phyloP scores from a whole-genome alignment of 1,140 invertebrate genomes.

The Physella acuta region DNA sequence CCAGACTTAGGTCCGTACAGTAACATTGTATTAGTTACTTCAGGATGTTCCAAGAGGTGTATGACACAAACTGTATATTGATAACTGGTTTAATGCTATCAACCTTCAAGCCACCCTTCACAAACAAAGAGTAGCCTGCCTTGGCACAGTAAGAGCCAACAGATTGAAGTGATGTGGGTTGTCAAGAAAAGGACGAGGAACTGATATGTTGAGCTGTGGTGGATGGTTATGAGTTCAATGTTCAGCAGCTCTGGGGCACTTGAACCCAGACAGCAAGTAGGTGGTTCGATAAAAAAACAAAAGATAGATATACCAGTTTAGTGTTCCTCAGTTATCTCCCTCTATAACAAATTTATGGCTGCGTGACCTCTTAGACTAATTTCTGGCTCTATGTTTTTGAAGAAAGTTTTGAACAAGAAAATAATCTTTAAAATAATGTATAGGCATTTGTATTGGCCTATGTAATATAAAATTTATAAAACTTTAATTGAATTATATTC shows the following conservation, averaged over 20 bases:
- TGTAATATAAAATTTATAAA: too few relatives aligned
- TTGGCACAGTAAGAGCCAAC: constrained; percentile 33
- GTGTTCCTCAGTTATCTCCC: constrained; percentile 49
- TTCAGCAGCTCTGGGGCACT: constrained; percentile 29
- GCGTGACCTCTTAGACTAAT: constrained; percentile 49
- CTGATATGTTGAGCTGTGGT: not conserved
- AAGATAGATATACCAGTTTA: constrained; percentile 45
- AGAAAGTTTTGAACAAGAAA: too few relatives aligned
- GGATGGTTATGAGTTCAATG: constrained; percentile 2
- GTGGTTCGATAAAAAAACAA: constrained; percentile 33
- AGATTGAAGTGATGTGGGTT: constrained; percentile 22
- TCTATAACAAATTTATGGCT: constrained; percentile 58
- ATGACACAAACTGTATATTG: too few relatives aligned
- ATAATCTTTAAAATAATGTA: too few relatives aligned
- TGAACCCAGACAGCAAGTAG: constrained; percentile 22
- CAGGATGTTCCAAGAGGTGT: not conserved
- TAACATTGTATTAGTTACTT: constrained; percentile 1
- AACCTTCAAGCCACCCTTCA: not conserved
- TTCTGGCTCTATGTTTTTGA: constrained; percentile 40
- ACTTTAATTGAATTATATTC: too few relatives aligned
- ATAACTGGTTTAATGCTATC: not conserved
- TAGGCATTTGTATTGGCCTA: too few relatives aligned
- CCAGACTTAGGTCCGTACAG: not conserved
- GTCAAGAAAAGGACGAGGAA: constrained; percentile 28
- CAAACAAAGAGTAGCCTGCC: constrained; percentile 11